These are phyloP conservation scores for Idris sp. DNA, from an alignment of 1,140 invertebrate genomes.

Conservation along the genomic window DNA sequence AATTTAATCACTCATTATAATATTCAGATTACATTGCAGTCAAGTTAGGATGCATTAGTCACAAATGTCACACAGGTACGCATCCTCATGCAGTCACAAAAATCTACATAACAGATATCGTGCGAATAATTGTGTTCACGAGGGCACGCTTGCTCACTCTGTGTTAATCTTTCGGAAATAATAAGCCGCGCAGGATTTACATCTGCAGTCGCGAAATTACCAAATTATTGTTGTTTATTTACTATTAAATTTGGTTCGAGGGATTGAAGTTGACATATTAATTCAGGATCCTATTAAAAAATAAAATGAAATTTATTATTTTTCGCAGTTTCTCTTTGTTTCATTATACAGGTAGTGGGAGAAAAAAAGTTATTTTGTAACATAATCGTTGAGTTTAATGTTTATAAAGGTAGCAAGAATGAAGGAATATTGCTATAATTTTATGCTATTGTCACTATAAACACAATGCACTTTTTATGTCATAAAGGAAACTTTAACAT, in stretches of 20 bases:
- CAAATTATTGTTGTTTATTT: slow-evolving; percentile 18
- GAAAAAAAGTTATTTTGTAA: no score
- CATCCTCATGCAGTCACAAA: slow-evolving; percentile 51
- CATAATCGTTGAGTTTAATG: no score
- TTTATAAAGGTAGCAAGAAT: no score
- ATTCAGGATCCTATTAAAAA: no score
- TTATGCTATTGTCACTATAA: no score
- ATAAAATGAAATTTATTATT: no score
- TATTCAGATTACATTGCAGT: slow-evolving; percentile 54
- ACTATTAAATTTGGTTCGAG: slow-evolving; percentile 10
- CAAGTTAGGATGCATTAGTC: slow-evolving; percentile 62
- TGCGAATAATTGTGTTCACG: slow-evolving; percentile 18
- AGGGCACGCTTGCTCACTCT: slow-evolving; percentile 13
- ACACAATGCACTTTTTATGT: no score
- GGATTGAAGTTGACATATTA: no score
- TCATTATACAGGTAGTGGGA: no score
- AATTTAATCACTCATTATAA: slow-evolving; percentile 49
- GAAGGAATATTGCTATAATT: no score
- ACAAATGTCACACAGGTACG: slow-evolving; percentile 62
- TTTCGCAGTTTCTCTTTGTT: no score
- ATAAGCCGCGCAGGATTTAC: slow-evolving; percentile 18
- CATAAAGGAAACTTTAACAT: no score
- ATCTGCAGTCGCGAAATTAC: slow-evolving; percentile 12
- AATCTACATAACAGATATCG: slow-evolving; percentile 35
- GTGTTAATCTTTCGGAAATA: slow-evolving; percentile 31